Conservation (phyloP, 2,797 vertebrate species). For the Rhabdomys pumilio region DNA sequence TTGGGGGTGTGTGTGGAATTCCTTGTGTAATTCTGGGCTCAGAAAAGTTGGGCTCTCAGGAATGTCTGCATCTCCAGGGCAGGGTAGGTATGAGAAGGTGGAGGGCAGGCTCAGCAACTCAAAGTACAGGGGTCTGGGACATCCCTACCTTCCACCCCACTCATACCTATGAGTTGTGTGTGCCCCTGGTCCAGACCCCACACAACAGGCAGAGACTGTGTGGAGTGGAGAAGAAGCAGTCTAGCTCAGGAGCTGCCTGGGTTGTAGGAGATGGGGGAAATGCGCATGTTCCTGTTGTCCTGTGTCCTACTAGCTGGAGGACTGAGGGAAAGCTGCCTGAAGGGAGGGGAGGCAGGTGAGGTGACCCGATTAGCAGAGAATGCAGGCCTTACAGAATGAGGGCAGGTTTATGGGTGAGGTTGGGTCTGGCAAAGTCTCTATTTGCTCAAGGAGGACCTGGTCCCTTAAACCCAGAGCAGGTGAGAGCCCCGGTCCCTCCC, state of each 20-base stretch:
- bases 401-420: slow-evolving; percentile 61
- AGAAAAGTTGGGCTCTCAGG: neutral
- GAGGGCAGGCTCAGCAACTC: slow-evolving; percentile 31
- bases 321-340: neutral
- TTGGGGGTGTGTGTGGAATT: neutral
- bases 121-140: slow-evolving; percentile 15
- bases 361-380: neutral
- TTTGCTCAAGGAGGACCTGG: slow-evolving; percentile 78
- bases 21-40: neutral
- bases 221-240: neutral
- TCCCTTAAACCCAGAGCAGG: neutral
- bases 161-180: neutral
- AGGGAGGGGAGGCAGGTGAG: neutral
- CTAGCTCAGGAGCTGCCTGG: neutral
- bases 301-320: neutral
- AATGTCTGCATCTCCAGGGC: neutral
- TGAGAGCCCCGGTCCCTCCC: slow-evolving; percentile 51
- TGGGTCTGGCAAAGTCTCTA: slow-evolving; percentile 51
- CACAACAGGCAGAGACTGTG: neutral
- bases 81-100: neutral
- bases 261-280: neutral
- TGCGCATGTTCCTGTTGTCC: neutral
- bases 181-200: slow-evolving; percentile 21
- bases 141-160: neutral
- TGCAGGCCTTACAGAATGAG: neutral